Percentiles rank a stretch among this genome's conserved stretches.
Evolutionary conservation across 2,888 invertebrate genomes (phyloP).

Genomic region (Scotopteryx bipunctaria): DNA sequence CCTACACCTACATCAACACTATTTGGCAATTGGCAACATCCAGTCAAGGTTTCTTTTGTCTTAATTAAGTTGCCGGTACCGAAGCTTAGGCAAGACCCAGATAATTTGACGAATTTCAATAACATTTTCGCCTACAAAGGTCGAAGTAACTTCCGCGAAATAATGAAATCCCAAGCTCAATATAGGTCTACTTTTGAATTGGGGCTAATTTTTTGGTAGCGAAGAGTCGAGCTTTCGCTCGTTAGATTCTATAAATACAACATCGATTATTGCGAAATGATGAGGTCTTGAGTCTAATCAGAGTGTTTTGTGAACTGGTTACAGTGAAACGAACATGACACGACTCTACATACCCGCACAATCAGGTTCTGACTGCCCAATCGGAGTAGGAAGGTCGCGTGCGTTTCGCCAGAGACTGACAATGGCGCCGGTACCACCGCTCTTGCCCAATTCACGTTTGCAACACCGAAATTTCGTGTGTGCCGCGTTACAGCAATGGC

Average conservation of each 20-base stretch:
- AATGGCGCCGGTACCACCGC: conserved; percentile 69
- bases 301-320: conserved; percentile 37
- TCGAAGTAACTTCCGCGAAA: no score
- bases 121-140: conserved; percentile 12
- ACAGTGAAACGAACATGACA: conserved; percentile 41
- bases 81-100: conserved; percentile 39
- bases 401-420: conserved; percentile 77
- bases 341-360: conserved; percentile 54
- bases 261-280: conserved; percentile 21
- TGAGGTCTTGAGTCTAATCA: conserved; percentile 24
- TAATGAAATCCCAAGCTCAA: conserved; percentile 5
- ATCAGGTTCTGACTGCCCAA: conserved; percentile 76
- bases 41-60: conserved; percentile 59
- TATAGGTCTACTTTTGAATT: conserved; percentile 21
- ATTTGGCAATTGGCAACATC: conserved; percentile 60
- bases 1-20: conserved; percentile 51
- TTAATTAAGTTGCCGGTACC: conserved; percentile 47
- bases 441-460: conserved; percentile 75
- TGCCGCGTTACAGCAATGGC: conserved; percentile 69
- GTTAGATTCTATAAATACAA: conserved; percentile 1
- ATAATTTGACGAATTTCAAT: conserved; percentile 29
- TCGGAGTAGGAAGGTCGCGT: conserved; percentile 75
- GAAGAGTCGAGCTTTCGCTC: conserved; percentile 8
- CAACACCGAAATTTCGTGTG: conserved; percentile 80
- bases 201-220: conserved; percentile 11